Evolutionary conservation across 2,113 vertebrate genomes (phyloP).

Genomic region (Hyperoodon ampullatus): DNA sequence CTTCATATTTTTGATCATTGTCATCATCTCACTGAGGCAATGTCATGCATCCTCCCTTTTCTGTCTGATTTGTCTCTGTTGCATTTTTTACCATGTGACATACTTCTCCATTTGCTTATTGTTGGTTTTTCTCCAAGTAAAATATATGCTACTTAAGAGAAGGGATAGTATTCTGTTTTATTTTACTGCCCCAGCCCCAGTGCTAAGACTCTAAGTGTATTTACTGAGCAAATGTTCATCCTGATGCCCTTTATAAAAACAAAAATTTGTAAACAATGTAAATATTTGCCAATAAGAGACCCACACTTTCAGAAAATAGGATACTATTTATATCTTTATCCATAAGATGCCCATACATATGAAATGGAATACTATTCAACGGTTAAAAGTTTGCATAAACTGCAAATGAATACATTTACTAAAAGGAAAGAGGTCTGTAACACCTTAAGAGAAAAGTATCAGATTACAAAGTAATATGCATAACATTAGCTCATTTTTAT

Average conservation of each 20-base stretch:
- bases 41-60: neutral
- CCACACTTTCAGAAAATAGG: neutral
- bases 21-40: neutral
- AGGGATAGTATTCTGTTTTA: neutral
- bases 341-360: neutral
- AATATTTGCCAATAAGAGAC: neutral
- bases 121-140: slow-evolving; percentile 7
- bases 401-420: neutral
- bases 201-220: neutral
- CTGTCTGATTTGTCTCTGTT: neutral
- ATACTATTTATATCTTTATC: neutral
- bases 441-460: neutral
- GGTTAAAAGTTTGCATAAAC: neutral
- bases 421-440: neutral
- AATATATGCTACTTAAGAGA: neutral
- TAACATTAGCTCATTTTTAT: neutral
- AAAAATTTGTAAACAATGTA: neutral
- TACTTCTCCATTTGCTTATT: neutral
- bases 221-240: neutral
- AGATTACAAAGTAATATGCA: neutral
- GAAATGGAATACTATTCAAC: neutral
- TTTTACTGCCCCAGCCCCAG: neutral
- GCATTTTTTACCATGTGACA: neutral
- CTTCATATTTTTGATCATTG: neutral
- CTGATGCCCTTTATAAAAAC: neutral